Percentiles rank a stretch among this genome's conserved stretches.
phyloP scores from a whole-genome alignment of 2,888 invertebrate species.

The Eupelmus urozonus region DNA sequence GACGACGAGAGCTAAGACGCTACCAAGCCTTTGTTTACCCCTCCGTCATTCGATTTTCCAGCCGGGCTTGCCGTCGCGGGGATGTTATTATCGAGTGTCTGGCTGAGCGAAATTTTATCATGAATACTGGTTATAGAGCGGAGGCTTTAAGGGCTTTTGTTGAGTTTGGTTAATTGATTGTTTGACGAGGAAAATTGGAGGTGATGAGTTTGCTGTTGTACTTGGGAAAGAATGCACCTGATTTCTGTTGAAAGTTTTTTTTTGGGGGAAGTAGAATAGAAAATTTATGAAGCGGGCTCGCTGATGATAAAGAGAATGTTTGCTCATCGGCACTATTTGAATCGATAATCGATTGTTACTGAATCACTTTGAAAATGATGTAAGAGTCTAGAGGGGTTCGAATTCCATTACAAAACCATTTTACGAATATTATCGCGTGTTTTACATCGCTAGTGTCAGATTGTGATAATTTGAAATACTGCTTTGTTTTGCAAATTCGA shows the following conservation, averaged over 20 bases:
- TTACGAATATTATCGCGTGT: background rate
- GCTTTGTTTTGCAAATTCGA: conserved; percentile 4
- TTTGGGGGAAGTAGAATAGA: background rate
- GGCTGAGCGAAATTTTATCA: conserved; percentile 53
- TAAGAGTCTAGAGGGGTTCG: background rate
- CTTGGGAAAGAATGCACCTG: no score
- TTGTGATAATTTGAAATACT: background rate
- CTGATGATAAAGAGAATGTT: no score
- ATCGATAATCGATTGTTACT: background rate
- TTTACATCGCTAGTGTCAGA: background rate
- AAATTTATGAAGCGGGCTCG: background rate
- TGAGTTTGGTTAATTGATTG: conserved; percentile 41
- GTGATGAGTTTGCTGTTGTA: no score
- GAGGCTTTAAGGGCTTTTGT: background rate
- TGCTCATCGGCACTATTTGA: background rate
- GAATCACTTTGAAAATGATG: no score
- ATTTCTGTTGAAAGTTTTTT: background rate
- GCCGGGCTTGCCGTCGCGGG: no score
- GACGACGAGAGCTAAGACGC: conserved; percentile 14
- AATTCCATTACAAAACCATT: background rate
- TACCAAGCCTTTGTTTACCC: conserved; percentile 44
- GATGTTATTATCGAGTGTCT: no score
- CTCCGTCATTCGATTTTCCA: conserved; percentile 51
- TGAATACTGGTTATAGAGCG: conserved; percentile 24
- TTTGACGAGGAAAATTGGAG: no score